These are phyloP conservation scores for Anomalospiza imberbis DNA, from an alignment of 2,797 vertebrate genomes.

Conservation along the genomic window DNA sequence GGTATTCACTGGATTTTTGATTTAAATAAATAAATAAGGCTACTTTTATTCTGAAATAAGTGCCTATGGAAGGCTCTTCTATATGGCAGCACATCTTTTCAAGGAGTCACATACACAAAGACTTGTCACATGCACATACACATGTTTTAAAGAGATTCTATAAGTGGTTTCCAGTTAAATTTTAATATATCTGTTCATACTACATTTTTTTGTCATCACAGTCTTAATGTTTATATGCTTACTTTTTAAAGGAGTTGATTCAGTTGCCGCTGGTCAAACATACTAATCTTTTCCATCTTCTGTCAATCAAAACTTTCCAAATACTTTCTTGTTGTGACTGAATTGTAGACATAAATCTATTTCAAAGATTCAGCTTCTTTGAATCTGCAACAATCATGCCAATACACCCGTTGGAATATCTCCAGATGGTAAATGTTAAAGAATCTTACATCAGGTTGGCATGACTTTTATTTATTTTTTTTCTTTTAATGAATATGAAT, in stretches of 20 bases:
- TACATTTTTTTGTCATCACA: neutral
- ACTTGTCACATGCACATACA: too few relatives aligned
- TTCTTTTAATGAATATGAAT: neutral
- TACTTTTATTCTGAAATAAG: neutral
- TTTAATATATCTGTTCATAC: neutral
- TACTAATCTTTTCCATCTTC: neutral
- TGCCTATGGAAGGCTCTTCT: neutral
- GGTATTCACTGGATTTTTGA: neutral
- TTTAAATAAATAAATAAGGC: neutral
- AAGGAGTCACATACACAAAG: neutral
- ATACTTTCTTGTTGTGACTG: neutral
- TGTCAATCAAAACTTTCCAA: neutral
- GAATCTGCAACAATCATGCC: neutral
- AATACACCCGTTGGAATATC: neutral
- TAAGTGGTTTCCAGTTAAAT: neutral
- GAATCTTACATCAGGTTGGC: neutral
- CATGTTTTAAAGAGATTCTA: neutral
- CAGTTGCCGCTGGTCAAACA: neutral
- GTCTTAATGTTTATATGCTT: neutral
- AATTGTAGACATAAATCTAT: neutral
- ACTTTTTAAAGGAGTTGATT: neutral
- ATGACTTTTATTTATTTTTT: neutral
- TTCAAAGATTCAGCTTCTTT: neutral
- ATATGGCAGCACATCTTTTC: neutral
- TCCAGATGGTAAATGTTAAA: neutral